phyloP scores from a whole-genome alignment of 2,888 invertebrate species.

The Drosophila dives region DNA sequence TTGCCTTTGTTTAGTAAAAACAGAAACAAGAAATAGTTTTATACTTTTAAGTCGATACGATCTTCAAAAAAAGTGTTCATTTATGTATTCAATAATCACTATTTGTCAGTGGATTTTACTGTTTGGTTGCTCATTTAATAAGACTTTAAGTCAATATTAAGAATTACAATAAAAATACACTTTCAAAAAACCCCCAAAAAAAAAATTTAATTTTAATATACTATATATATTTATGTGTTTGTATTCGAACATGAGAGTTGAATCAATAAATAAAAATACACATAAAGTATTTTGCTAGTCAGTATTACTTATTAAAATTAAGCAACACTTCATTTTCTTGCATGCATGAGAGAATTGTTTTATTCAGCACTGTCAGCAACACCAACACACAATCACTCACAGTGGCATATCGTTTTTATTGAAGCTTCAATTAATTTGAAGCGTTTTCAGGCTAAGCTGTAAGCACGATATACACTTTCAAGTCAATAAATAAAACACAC shows the following conservation, averaged over 20 bases:
- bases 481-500: constrained; percentile 18
- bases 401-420: constrained; percentile 45
- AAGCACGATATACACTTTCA: constrained; percentile 43
- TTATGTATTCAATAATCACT: constrained; percentile 18
- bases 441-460: constrained; percentile 18
- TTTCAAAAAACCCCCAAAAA: neutral
- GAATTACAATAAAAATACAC: neutral
- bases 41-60: neutral
- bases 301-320: constrained; percentile 1
- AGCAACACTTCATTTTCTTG: constrained; percentile 1
- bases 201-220: neutral
- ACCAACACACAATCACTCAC: neutral
- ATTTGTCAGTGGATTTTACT: neutral
- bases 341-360: constrained; percentile 1
- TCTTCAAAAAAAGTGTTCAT: neutral
- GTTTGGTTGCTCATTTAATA: neutral
- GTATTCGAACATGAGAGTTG: neutral
- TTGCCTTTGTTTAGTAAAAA: neutral
- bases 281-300: constrained; percentile 13
- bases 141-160: neutral
- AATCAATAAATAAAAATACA: constrained; percentile 12
- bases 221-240: neutral
- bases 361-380: constrained; percentile 12
- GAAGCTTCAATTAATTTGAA: constrained; percentile 53
- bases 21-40: neutral